Percentiles rank a stretch among this genome's conserved stretches.
Evolutionary conservation across 1,140 invertebrate species (phyloP).

Genomic region (Centruroides vittatus): DNA sequence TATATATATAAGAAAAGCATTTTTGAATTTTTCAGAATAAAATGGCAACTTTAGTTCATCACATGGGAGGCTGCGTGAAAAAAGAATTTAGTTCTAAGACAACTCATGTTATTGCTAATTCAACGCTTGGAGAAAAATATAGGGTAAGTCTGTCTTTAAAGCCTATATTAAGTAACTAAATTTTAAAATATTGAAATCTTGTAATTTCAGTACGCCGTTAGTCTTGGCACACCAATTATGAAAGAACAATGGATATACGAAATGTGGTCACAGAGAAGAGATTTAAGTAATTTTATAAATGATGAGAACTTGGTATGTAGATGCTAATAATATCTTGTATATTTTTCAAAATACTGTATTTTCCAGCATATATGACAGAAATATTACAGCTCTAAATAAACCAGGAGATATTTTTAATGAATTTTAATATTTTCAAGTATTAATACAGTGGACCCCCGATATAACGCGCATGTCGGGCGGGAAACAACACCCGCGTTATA

Average conservation of each 20-base stretch:
- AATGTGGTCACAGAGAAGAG: slow-evolving; percentile 58
- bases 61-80: slow-evolving; percentile 85
- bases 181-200: background rate
- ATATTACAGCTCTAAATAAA: no score
- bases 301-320: slow-evolving; percentile 50
- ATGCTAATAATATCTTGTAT: no score
- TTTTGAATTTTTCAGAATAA: slow-evolving; percentile 43
- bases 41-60: slow-evolving; percentile 71
- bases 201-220: slow-evolving; percentile 47
- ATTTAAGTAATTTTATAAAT: slow-evolving; percentile 47
- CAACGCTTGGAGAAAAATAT: slow-evolving; percentile 74
- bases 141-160: slow-evolving; percentile 28
- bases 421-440: no score
- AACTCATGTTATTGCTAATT: slow-evolving; percentile 82
- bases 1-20: no score
- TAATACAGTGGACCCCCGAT: no score
- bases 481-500: no score
- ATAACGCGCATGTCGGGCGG: no score
- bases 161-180: background rate
- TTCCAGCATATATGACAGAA: no score
- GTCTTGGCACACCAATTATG: slow-evolving; percentile 76
- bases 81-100: slow-evolving; percentile 73
- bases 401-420: no score
- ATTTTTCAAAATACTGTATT: no score
- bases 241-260: slow-evolving; percentile 69